A percentile compares a stretch with the other conserved stretches of the same genome.
Evolutionary conservation across 2,113 vertebrate species (phyloP).

Genomic region (Macquaria australasica): DNA sequence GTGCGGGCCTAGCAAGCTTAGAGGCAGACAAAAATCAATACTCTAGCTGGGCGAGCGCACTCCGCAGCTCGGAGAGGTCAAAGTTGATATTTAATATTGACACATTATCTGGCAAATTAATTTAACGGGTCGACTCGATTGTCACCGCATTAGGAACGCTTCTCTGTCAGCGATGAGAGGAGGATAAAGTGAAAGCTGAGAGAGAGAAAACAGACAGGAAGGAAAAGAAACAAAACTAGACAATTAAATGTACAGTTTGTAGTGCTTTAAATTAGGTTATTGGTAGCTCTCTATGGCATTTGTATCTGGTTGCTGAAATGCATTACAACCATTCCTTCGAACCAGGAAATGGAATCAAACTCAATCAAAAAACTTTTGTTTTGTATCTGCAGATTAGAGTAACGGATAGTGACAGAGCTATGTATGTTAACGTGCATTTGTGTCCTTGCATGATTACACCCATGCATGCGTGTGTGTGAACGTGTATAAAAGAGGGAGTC

Average conservation of each 20-base stretch:
- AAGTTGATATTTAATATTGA: constrained; percentile 89
- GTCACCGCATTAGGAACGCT: constrained; percentile 78
- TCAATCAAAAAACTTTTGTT: constrained; percentile 42
- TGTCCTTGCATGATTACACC: constrained; percentile 28
- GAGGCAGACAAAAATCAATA: constrained; percentile 87
- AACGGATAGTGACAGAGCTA: constrained; percentile 29
- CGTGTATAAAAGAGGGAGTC: constrained; percentile 17
- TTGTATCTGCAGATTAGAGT: constrained; percentile 30
- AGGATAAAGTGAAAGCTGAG: constrained; percentile 59
- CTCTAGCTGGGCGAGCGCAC: constrained; percentile 73
- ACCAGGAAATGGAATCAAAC: constrained; percentile 43
- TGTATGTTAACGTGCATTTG: constrained; percentile 22
- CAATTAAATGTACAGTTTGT: constrained; percentile 24
- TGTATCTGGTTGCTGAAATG: constrained; percentile 5
- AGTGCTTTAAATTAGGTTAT: constrained; percentile 36
- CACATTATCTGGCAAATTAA: constrained; percentile 88
- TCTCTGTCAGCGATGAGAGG: constrained; percentile 66
- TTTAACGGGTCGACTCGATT: constrained; percentile 83
- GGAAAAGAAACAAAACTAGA: constrained; percentile 25
- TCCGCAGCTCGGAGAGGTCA: constrained; percentile 80
- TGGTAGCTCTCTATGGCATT: constrained; percentile 4
- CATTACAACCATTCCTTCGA: constrained; percentile 22
- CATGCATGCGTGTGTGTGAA: not conserved
- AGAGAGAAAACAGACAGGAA: constrained; percentile 27
- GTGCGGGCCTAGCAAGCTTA: constrained; percentile 79